Evolutionary conservation across 2,113 vertebrate genomes (phyloP), one percentile per base, ranked within the genome.

Genomic region (Kryptolebias marmoratus): DNA sequence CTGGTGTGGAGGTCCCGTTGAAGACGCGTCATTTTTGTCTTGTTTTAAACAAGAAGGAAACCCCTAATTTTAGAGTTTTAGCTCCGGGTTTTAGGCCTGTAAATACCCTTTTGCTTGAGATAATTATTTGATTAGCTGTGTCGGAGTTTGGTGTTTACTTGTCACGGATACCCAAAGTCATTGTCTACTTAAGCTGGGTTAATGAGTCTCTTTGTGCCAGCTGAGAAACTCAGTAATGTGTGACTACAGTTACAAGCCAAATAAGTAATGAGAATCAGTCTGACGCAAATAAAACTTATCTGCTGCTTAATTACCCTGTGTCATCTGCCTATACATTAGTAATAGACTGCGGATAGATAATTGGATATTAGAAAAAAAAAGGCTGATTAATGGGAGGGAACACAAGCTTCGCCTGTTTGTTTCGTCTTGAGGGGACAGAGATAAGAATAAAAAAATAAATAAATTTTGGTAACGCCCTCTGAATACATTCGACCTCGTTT

Each of bases 251-350:
- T 84, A 72, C 82, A 2, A 81, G 22, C 68, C 67, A 86, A 84
- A 91, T 89, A 87, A 90, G 81, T 89, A 81, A 91, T 91, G 84
- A 90, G 68, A 81, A 68, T 65, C 64, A 73, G 82, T 82, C 66
- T 88, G 90, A 81, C 73, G 71, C 60, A 18, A 75, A 80, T 77
- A 56, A 83, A 86, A 64, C 4, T 12, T 64, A 75, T 77, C 73
- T 61, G 53, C 64, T 74, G 62, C 32, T 62, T 52, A 58, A 73
- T 85, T 66, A 58, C 31, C 57, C 64, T 56, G 78, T 54, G 80
- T 77, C 77, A 79, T 64, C 68, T 39, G 56, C 61, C 56, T 36
- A 66, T 82, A 70, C 72, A 65, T 84, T 79, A 58, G 71, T 68
- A 47, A 71, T 57, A 53, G 54, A 16, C 49, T n/a, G 52, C 27